Conservation (phyloP, 2,888 invertebrate genomes). For the Standfussiana lucernea region DNA sequence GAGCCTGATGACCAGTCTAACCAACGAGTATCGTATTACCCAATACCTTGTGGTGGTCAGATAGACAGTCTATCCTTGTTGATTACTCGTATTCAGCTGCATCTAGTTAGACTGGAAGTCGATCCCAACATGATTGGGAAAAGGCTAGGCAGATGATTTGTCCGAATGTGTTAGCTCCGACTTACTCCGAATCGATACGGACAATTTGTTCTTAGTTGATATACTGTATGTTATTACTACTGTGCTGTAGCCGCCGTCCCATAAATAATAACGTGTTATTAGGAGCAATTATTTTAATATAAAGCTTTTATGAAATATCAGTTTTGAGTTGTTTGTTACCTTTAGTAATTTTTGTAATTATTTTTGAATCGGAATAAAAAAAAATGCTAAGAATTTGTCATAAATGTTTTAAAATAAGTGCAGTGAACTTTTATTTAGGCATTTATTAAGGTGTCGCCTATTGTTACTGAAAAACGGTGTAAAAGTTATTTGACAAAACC, state of each 20-base stretch:
- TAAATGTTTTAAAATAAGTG: too few species aligned
- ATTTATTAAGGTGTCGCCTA: neutral
- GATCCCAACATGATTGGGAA: neutral
- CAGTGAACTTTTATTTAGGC: neutral
- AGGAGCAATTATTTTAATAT: conserved; percentile 59
- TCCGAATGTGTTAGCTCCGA: neutral
- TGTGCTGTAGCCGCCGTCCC: conserved; percentile 1
- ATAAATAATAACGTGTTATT: conserved; percentile 60
- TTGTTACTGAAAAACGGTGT: neutral
- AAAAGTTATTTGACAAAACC: neutral
- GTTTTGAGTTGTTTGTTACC: conserved; percentile 28
- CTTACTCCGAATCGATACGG: neutral
- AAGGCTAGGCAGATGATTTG: neutral
- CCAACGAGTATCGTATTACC: neutral
- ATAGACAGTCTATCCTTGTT: neutral
- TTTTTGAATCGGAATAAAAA: neutral
- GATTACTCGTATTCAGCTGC: neutral
- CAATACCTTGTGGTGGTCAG: neutral
- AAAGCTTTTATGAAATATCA: conserved; percentile 54
- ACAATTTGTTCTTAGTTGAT: neutral
- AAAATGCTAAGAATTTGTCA: neutral
- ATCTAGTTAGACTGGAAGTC: neutral
- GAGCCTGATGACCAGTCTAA: neutral
- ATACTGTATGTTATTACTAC: neutral
- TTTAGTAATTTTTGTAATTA: conserved; percentile 15